Percentiles rank a stretch among this genome's conserved stretches.
Conservation (phyloP, 1,140 invertebrate genomes). For the Drosophila orena region DNA sequence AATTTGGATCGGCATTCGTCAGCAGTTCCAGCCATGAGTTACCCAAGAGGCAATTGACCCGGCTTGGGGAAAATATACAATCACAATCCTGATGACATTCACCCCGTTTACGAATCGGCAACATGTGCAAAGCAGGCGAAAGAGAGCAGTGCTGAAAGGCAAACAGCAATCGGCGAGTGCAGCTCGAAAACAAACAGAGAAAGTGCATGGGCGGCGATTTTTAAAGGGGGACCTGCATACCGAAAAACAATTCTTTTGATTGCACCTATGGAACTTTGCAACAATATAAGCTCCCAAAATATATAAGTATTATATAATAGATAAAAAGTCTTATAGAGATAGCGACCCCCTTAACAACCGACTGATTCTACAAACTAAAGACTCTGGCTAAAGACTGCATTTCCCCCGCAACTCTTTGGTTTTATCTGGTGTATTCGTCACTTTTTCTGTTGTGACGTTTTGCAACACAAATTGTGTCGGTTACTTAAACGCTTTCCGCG, state of each 20-base stretch:
- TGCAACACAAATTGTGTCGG: slow-evolving; percentile 26
- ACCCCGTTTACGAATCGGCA: slow-evolving; percentile 72
- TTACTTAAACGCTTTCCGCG: slow-evolving; percentile 62
- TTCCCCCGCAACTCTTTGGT: background rate
- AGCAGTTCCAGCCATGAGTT: slow-evolving; percentile 58
- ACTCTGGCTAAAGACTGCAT: background rate
- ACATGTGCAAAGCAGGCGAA: slow-evolving; percentile 54
- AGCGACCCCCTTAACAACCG: background rate
- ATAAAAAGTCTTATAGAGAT: too few relatives aligned
- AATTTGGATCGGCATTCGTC: slow-evolving; percentile 67
- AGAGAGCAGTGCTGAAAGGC: slow-evolving; percentile 25
- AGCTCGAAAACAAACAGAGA: slow-evolving; percentile 30
- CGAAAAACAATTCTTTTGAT: background rate
- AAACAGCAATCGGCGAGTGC: slow-evolving; percentile 32
- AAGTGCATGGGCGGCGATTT: background rate
- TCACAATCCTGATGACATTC: slow-evolving; percentile 82
- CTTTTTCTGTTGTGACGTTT: slow-evolving; percentile 48
- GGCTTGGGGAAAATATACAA: slow-evolving; percentile 58
- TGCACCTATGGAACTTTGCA: background rate
- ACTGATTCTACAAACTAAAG: slow-evolving; percentile 2
- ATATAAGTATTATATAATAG: too few relatives aligned
- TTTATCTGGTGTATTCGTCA: slow-evolving; percentile 30
- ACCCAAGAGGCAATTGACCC: slow-evolving; percentile 76
- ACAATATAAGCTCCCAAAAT: background rate
- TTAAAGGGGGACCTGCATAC: background rate